phyloP scores from a whole-genome alignment of 2,797 vertebrate genomes.

The Aldrovandia affinis region DNA sequence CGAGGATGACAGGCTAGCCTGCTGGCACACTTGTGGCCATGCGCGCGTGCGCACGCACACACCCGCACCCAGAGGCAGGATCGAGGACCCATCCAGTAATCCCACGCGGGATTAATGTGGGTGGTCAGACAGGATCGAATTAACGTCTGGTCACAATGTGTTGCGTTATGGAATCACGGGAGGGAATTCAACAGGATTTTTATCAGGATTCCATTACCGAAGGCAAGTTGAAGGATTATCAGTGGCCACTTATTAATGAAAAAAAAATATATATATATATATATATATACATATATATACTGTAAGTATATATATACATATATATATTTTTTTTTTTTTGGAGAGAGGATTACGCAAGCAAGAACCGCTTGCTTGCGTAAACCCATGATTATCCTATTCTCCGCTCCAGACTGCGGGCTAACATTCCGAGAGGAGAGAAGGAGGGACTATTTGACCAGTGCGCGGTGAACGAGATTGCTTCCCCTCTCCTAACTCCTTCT shows the following conservation, averaged over 20 bases:
- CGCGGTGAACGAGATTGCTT: slow-evolving; percentile 10
- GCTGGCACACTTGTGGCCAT: background rate
- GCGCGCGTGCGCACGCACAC: slow-evolving; percentile 28
- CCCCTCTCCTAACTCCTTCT: slow-evolving; percentile 12
- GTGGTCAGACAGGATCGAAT: slow-evolving; percentile 61
- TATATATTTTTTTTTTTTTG: no score
- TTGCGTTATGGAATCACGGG: slow-evolving; percentile 54
- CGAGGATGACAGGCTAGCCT: background rate
- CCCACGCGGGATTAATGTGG: slow-evolving; percentile 55
- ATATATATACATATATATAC: no score
- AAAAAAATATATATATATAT: background rate
- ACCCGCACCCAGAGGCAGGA: slow-evolving; percentile 53
- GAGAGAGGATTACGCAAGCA: no score
- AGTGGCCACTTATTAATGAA: slow-evolving; percentile 27
- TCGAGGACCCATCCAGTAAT: slow-evolving; percentile 73
- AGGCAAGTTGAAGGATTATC: slow-evolving; percentile 65
- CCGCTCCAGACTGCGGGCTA: background rate
- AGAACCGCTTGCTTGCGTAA: slow-evolving; percentile 7
- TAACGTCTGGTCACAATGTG: slow-evolving; percentile 60
- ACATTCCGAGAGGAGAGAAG: background rate
- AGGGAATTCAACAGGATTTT: slow-evolving; percentile 39
- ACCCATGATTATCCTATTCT: background rate
- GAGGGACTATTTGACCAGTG: background rate
- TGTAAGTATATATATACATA: no score
- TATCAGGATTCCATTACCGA: slow-evolving; percentile 70